Evolutionary conservation across 2,113 vertebrate species (phyloP), one percentile per base, ranked within the genome.

Genomic region (Syngnathoides biaculeatus): DNA sequence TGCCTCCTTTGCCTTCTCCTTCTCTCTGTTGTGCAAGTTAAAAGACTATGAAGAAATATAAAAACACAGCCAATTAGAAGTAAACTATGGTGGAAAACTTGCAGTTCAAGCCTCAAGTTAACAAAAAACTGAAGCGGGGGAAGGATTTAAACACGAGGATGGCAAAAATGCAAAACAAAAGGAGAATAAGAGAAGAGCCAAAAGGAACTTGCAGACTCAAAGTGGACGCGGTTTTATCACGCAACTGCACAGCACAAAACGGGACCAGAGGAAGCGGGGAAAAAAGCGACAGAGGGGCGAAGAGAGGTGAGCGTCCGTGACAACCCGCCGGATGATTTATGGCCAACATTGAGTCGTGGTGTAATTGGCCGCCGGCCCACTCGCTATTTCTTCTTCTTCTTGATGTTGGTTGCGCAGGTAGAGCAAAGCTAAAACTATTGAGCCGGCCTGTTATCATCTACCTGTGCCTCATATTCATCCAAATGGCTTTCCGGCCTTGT

Each of bases 251-350:
- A 72, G 76, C 55, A 74, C 63, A 58, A 76, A 79, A 8, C 42
- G 45, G 57, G 38, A 77, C 79, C 80, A 67, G 84, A 85, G 80
- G 67, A 60, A 78, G 59, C 56, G 39, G 57, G 48, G 24, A 57
- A 45, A 22, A 6, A 17, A n/a, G n/a, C 59, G 56, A 64, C 13
- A 78, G 71, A 65, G 59, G 64, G 38, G 65, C 69, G 57, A 30
- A 52, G 42, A 67, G 53, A 61, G 65, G 64, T 59, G 76, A 63
- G 38, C 67, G 77, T 66, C 86, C 22, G 22, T 86, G 80, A 86
- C 78, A 86, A 83, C 61, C 80, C 83, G 74, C 69, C 77, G 74
- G 83, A 86, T 90, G 88, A 90, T 89, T 90, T 90, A 90, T 90
- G 86, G 83, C 56, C 45, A 78, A 75, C 73, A 84, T 84, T 77